Evolutionary conservation across 2,888 invertebrate species (phyloP).

Genomic region (Campoletis raptor): DNA sequence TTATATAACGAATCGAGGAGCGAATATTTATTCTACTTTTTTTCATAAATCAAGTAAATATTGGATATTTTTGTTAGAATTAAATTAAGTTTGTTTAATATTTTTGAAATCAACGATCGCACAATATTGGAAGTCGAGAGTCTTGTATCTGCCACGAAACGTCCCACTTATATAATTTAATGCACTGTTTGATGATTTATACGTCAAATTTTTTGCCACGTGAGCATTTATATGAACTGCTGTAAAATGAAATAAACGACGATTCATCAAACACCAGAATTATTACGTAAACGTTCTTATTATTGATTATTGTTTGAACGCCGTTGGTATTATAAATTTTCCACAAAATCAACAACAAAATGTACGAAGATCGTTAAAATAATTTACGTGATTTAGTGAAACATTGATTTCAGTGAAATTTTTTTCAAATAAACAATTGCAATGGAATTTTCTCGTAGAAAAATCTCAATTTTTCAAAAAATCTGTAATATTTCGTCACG

Average conservation of each 20-base stretch:
- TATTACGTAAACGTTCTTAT: slow-evolving; percentile 43
- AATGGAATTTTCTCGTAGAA: neutral
- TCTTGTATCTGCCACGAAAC: neutral
- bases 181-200: neutral
- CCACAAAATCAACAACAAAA: neutral
- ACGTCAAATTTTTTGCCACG: slow-evolving; percentile 21
- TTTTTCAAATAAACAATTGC: neutral
- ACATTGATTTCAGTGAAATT: neutral
- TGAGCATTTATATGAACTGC: slow-evolving; percentile 34
- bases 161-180: slow-evolving; percentile 3
- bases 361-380: neutral
- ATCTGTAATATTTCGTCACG: neutral
- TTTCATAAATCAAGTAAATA: neutral
- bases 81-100: neutral
- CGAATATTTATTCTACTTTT: neutral
- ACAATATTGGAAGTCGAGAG: neutral
- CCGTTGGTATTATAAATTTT: neutral
- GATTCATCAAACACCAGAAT: slow-evolving; percentile 59
- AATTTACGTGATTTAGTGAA: neutral
- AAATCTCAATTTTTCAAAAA: neutral
- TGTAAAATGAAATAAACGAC: slow-evolving; percentile 15
- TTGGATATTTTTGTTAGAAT: neutral
- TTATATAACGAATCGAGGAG: neutral
- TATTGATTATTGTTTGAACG: neutral
- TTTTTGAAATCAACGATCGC: neutral